These are phyloP conservation scores for Lacanobia wlatinum DNA, from an alignment of 2,888 invertebrate genomes.

Conservation along the genomic window DNA sequence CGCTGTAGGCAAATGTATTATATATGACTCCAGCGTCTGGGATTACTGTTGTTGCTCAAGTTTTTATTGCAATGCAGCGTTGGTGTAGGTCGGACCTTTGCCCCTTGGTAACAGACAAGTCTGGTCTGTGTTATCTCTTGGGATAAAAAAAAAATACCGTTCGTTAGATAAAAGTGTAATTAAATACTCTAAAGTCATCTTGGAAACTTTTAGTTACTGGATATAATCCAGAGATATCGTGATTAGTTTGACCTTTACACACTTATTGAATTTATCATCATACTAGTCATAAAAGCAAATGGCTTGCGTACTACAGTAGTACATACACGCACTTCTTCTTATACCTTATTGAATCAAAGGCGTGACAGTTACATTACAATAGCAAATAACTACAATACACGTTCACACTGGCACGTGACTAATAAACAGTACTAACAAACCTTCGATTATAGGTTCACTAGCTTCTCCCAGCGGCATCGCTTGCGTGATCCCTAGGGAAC, in stretches of 20 bases:
- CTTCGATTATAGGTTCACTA: slow-evolving; percentile 33
- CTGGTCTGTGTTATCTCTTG: neutral
- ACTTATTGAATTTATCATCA: neutral
- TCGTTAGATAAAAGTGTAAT: neutral
- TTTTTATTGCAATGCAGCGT: slow-evolving; percentile 38
- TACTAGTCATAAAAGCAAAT: slow-evolving; percentile 1
- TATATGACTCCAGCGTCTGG: slow-evolving; percentile 43
- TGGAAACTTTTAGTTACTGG: neutral
- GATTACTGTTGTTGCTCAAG: slow-evolving; percentile 43
- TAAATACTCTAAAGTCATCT: neutral
- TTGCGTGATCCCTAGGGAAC: no score
- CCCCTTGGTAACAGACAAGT: slow-evolving; percentile 8
- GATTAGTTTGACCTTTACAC: neutral
- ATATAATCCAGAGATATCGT: neutral
- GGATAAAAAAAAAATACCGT: neutral
- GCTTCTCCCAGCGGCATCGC: no score
- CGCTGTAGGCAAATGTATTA: slow-evolving; percentile 44
- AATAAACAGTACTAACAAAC: slow-evolving; percentile 44
- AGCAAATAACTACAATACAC: slow-evolving; percentile 23
- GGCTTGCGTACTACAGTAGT: slow-evolving; percentile 1
- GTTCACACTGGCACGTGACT: slow-evolving; percentile 36
- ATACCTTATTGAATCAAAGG: slow-evolving; percentile 16
- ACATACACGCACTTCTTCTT: slow-evolving; percentile 1
- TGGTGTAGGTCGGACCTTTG: slow-evolving; percentile 21
- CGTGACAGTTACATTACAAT: slow-evolving; percentile 43